A percentile compares a stretch with the other conserved stretches of the same genome.
These are phyloP conservation scores for Helogale parvula DNA, from an alignment of 2,113 vertebrate genomes.

Conservation along the genomic window DNA sequence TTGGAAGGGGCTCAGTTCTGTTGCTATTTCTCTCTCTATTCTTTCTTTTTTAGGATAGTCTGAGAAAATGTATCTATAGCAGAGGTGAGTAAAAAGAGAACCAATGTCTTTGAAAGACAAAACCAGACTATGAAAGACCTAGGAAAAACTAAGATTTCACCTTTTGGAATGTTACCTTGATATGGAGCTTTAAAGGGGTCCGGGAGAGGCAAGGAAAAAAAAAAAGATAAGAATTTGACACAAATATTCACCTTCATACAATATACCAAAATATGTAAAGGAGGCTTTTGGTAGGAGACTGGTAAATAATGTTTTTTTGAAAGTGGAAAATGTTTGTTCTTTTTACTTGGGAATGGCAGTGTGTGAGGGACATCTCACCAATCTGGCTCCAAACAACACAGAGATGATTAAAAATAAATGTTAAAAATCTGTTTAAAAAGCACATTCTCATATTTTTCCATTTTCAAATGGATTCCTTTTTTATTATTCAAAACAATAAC, in stretches of 20 bases:
- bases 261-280: neutral
- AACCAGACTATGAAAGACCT: neutral
- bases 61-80: neutral
- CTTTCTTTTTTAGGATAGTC: neutral
- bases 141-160: neutral
- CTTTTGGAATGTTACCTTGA: neutral
- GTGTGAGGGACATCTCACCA: neutral
- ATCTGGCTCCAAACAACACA: neutral
- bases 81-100: slow-evolving; percentile 26
- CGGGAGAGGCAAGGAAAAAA: neutral
- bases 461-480: slow-evolving; percentile 17
- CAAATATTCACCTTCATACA: neutral
- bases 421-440: slow-evolving; percentile 33
- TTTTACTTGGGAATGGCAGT: neutral
- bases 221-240: neutral
- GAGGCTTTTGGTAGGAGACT: neutral
- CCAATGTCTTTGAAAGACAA: slow-evolving; percentile 17
- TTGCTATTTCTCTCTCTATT: neutral
- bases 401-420: neutral
- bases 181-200: neutral
- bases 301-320: neutral
- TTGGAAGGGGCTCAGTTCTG: neutral
- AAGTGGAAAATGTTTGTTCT: neutral
- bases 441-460: neutral
- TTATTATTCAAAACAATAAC: slow-evolving; percentile 37